Evolutionary conservation across 1,140 invertebrate genomes (phyloP).

Genomic region (Aphis gossypii): DNA sequence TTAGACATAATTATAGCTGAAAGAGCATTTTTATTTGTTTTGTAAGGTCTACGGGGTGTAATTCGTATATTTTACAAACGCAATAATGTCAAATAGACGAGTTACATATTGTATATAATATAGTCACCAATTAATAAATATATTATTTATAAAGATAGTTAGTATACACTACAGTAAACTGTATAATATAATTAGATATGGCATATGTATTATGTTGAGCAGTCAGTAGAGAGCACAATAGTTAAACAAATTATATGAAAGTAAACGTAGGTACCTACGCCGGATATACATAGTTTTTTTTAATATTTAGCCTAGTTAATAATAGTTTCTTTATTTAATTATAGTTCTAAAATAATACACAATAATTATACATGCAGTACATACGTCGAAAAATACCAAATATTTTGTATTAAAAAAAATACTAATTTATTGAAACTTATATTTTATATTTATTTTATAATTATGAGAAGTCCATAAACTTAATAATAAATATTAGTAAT

Average conservation of each 20-base stretch:
- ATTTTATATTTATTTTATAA: not conserved
- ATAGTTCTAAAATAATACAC: not conserved
- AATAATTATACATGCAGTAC: not conserved
- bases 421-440: not conserved
- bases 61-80: too few relatives aligned
- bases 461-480: not conserved
- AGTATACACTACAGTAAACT: not conserved
- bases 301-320: too few relatives aligned
- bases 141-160: not conserved
- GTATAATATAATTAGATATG: not conserved
- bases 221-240: not conserved
- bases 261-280: too few relatives aligned
- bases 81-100: too few relatives aligned
- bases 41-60: not conserved
- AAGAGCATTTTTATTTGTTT: not conserved
- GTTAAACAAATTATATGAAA: not conserved
- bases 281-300: too few relatives aligned
- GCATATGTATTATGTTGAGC: not conserved
- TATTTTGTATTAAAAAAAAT: not conserved
- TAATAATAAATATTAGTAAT: not conserved
- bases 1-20: not conserved
- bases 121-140: not conserved
- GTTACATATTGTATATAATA: too few relatives aligned
- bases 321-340: not conserved
- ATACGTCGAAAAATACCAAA: too few relatives aligned